A percentile compares a stretch with the other conserved stretches of the same genome.
phyloP scores from a whole-genome alignment of 1,140 invertebrate genomes.

The Pseudomyrmex cubaensis region DNA sequence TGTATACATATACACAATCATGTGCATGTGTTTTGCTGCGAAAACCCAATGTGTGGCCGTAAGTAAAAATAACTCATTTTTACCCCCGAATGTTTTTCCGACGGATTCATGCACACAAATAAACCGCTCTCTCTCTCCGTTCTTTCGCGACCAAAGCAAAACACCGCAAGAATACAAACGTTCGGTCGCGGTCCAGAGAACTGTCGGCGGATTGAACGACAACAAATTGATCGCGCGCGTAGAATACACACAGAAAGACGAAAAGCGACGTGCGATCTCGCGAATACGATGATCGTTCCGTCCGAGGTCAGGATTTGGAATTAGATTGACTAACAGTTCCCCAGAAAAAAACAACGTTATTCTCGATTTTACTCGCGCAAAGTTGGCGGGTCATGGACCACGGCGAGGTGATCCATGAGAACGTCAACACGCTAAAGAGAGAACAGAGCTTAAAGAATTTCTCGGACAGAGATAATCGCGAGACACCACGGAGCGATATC shows the following conservation, averaged over 20 bases:
- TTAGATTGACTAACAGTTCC: too few species aligned
- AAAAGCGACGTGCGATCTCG: too few species aligned
- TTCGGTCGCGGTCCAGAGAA: too few species aligned
- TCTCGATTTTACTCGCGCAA: slow-evolving; percentile 19
- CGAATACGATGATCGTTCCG: slow-evolving; percentile 37
- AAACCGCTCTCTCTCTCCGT: not conserved
- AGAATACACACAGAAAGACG: too few species aligned
- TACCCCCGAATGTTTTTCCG: slow-evolving; percentile 18
- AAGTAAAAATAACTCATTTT: slow-evolving; percentile 64
- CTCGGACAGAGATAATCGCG: slow-evolving; percentile 13
- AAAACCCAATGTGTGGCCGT: not conserved
- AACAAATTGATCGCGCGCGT: too few species aligned
- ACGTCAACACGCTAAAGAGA: slow-evolving; percentile 71
- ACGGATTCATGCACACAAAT: slow-evolving; percentile 37
- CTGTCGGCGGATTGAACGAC: too few species aligned
- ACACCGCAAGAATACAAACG: too few species aligned
- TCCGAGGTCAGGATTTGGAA: not conserved
- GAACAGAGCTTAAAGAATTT: slow-evolving; percentile 54
- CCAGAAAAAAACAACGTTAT: too few species aligned
- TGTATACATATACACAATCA: not conserved
- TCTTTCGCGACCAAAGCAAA: too few species aligned
- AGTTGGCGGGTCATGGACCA: slow-evolving; percentile 70
- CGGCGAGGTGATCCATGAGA: slow-evolving; percentile 53
- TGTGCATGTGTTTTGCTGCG: slow-evolving; percentile 5
- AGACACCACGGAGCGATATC: slow-evolving; percentile 52